Conservation (phyloP, 92 coral and sea anemone species). For the Bergia sp. region DNA sequence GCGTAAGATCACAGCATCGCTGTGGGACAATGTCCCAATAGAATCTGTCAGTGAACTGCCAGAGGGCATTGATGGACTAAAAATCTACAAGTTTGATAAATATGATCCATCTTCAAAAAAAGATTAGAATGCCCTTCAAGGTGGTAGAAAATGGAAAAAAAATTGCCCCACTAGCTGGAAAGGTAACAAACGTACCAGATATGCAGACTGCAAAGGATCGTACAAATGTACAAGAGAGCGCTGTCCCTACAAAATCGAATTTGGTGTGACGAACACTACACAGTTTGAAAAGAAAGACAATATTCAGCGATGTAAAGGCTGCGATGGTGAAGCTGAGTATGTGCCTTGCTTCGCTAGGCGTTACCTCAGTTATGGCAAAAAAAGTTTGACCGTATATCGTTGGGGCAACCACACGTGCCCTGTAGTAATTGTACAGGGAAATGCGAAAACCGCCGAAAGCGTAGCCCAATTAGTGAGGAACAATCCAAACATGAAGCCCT, state of each 20-base stretch:
- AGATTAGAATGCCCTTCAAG: slow-evolving; percentile 20
- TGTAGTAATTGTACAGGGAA: slow-evolving; percentile 3
- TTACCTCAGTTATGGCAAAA: slow-evolving; percentile 53
- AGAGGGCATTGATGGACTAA: slow-evolving; percentile 57
- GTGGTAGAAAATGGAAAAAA: slow-evolving; percentile 69
- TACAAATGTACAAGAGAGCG: slow-evolving; percentile 39
- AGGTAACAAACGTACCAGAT: slow-evolving; percentile 55
- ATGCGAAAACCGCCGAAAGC: slow-evolving; percentile 23
- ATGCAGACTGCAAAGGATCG: slow-evolving; percentile 69
- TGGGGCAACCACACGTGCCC: slow-evolving; percentile 69
- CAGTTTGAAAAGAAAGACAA: slow-evolving; percentile 49
- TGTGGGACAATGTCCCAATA: not conserved
- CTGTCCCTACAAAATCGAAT: slow-evolving; percentile 59
- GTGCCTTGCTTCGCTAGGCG: slow-evolving; percentile 56
- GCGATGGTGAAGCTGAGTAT: slow-evolving; percentile 46
- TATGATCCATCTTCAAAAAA: not conserved
- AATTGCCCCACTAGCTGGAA: slow-evolving; percentile 60
- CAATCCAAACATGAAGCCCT: not conserved
- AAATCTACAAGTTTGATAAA: slow-evolving; percentile 9
- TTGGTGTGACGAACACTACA: slow-evolving; percentile 63
- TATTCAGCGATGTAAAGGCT: slow-evolving; percentile 47
- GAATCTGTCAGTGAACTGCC: slow-evolving; percentile 54
- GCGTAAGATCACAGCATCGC: not conserved
- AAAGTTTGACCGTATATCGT: slow-evolving; percentile 49
- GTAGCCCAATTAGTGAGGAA: slow-evolving; percentile 23